phyloP scores from a whole-genome alignment of 2,113 vertebrate genomes.

The Psilopsiagon aurifrons region DNA sequence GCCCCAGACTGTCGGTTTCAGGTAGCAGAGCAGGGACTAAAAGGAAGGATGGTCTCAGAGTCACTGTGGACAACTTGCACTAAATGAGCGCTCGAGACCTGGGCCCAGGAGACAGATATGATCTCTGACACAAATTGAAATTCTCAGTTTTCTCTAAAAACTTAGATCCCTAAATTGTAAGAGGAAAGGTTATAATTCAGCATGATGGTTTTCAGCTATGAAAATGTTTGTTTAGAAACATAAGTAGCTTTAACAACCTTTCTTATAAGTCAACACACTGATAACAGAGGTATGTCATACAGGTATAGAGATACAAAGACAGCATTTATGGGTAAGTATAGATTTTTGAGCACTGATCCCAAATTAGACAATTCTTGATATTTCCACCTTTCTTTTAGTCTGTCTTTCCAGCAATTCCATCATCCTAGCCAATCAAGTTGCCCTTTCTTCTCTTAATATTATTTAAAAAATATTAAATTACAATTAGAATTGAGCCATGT shows the following conservation, averaged over 20 bases:
- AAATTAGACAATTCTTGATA: not conserved
- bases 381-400: not conserved
- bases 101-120: not conserved
- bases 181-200: not conserved
- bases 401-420: not conserved
- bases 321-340: not conserved
- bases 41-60: not conserved
- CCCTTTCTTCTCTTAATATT: not conserved
- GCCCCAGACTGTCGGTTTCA: too few relatives aligned
- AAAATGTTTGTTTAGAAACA: not conserved
- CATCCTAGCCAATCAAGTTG: fast-evolving
- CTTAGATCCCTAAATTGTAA: not conserved
- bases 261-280: not conserved
- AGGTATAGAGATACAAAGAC: not conserved
- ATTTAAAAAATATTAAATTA: not conserved
- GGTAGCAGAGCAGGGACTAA: not conserved
- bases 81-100: fast-evolving
- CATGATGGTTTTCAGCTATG: not conserved
- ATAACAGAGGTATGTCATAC: not conserved
- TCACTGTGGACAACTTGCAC: fast-evolving
- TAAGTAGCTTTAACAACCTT: not conserved
- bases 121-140: not conserved
- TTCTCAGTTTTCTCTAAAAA: not conserved
- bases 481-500: not conserved
- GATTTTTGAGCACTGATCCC: not conserved